phyloP scores from a whole-genome alignment of 2,888 invertebrate genomes.

The Campoplex nolae region DNA sequence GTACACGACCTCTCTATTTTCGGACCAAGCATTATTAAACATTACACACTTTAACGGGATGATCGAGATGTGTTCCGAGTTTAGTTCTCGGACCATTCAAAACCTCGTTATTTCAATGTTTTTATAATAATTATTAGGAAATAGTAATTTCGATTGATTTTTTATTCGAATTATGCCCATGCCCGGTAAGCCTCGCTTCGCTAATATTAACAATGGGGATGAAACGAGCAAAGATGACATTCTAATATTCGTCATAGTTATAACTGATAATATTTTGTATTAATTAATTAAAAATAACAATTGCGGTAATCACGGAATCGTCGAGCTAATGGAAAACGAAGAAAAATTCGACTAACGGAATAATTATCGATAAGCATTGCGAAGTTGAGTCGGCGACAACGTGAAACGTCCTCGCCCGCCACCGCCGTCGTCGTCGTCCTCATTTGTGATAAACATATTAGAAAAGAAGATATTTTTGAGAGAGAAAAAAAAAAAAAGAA shows the following conservation, averaged over 20 bases:
- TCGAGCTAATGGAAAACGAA: conserved; percentile 3
- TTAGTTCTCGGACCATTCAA: not conserved
- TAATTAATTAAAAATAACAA: conserved; percentile 44
- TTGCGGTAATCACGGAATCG: conserved; percentile 39
- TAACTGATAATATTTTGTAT: conserved; percentile 49
- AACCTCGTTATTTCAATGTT: not conserved
- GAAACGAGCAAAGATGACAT: conserved; percentile 23
- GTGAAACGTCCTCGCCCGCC: conserved; percentile 41
- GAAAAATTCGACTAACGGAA: conserved; percentile 42
- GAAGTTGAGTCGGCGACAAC: conserved; percentile 49
- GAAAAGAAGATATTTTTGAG: conserved; percentile 64
- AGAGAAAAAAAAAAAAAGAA: conserved; percentile 30
- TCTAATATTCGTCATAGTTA: conserved; percentile 48
- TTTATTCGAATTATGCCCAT: conserved; percentile 9
- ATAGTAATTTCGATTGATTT: conserved; percentile 3
- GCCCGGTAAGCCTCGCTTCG: conserved; percentile 4
- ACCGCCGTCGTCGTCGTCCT: not conserved
- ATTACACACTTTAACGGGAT: not conserved
- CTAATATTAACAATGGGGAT: conserved; percentile 4
- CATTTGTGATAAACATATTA: conserved; percentile 66
- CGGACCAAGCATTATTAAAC: not conserved
- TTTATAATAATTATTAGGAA: conserved; percentile 5
- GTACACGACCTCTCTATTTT: not conserved
- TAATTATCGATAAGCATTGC: conserved; percentile 27
- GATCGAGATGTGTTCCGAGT: not conserved